Evolutionary conservation across 2,888 invertebrate genomes (phyloP), one percentile per base, ranked within the genome.

Genomic region (Drosophila neotestacea): DNA sequence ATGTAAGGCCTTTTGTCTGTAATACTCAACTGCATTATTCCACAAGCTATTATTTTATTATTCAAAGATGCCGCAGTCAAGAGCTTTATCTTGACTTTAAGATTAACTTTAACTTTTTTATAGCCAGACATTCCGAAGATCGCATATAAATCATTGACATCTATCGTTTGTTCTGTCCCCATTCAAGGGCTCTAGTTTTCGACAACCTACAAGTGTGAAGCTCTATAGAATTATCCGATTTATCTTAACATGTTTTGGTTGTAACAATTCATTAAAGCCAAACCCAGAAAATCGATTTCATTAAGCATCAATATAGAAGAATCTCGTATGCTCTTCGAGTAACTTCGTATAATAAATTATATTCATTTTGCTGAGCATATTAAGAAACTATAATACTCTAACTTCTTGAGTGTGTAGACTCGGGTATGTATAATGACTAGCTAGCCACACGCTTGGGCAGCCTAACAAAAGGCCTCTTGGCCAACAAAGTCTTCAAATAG

Each of bases 401-500:
- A 30, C 41, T 50, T 36, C 52, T 47, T 16, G 11, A 16, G 27
- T 32, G 44, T 44, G 42, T 42, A 2, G 42, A 42, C 16, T 42
- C 10, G 36, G 36, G 28, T 46, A 11, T 16, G 41, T 54, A 30
- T 44, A 54, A 44, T 30, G 36, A 54, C 41, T 46, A 27, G 46
- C 62, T 39, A 59, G 73, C 54, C 74, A 63, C 47, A 51, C 67
- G 62, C 56, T 34, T 36, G 16, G 50, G 66, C 51, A 67, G 41
- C 50, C 27, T 54, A 38, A 69, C 63, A 56, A 62, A 66, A 59
- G 52, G 44, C 48, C 44, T 28, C 68, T 70, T 70, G 73, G 66
- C 56, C 70, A 79, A 75, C 67, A 75, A 67, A 50, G 59, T 64
- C 59, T 64, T 64, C 64, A 75, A 62, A 67, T 77, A 59, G 77